These are phyloP conservation scores for Tenthredo amoena DNA, from an alignment of 2,888 invertebrate genomes.

Conservation along the genomic window DNA sequence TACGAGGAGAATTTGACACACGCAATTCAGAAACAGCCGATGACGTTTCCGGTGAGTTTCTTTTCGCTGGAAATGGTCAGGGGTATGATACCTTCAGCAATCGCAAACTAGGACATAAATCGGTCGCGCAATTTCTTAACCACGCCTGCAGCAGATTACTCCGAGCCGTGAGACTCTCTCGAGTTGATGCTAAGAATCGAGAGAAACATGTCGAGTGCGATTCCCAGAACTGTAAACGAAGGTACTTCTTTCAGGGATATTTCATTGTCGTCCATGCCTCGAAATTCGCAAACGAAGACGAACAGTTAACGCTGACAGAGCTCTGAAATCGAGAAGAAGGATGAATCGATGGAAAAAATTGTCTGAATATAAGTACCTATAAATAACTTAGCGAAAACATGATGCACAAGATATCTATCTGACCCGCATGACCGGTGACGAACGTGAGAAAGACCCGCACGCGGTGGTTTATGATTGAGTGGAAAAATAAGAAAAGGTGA, in stretches of 20 bases:
- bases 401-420: background rate
- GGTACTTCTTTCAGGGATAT: background rate
- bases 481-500: constrained; percentile 19
- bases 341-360: background rate
- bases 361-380: background rate
- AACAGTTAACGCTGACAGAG: background rate
- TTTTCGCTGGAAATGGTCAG: constrained; percentile 18
- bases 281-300: background rate
- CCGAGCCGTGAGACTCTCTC: constrained; percentile 26
- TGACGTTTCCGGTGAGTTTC: constrained; percentile 26
- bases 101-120: constrained; percentile 3
- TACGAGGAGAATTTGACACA: background rate
- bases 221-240: constrained; percentile 36
- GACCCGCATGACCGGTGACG: background rate
- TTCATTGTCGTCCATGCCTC: background rate
- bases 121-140: constrained; percentile 12
- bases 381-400: background rate
- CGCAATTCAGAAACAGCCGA: background rate
- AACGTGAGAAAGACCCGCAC: background rate
- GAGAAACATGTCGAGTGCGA: constrained; percentile 21
- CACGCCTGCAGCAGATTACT: background rate
- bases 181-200: background rate
- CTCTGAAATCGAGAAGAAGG: background rate
- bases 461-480: background rate
- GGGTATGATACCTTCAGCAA: constrained; percentile 30